These are phyloP conservation scores for Salvelinus sp. DNA, from an alignment of 2,113 vertebrate species.

Conservation along the genomic window DNA sequence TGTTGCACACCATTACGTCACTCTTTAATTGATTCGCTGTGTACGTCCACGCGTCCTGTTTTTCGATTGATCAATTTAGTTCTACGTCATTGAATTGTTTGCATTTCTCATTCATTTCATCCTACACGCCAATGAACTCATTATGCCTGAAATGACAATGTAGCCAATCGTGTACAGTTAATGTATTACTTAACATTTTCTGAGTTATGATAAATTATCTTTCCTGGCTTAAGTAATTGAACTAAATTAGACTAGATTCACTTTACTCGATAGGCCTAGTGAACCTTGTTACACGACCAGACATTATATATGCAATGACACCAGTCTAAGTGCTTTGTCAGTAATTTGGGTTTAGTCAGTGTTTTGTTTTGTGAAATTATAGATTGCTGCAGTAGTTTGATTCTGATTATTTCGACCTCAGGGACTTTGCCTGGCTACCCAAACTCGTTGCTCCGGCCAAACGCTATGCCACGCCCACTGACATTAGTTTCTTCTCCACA, in stretches of 20 bases:
- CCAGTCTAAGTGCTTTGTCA: constrained; percentile 21
- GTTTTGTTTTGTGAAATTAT: constrained; percentile 2
- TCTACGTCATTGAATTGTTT: neutral
- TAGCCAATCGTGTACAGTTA: neutral
- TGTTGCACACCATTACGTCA: constrained; percentile 60
- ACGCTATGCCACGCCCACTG: too few species aligned
- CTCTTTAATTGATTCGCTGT: constrained; percentile 17
- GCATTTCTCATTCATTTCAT: neutral
- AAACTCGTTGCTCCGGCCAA: too few species aligned
- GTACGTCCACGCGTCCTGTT: constrained; percentile 7
- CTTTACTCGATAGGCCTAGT: neutral
- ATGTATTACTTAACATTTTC: neutral
- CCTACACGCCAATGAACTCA: neutral
- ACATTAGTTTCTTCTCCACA: too few species aligned
- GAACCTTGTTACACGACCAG: neutral
- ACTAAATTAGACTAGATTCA: too few species aligned
- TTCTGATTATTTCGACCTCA: too few species aligned
- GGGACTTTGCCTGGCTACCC: neutral
- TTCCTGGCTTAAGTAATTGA: too few species aligned
- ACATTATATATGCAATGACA: neutral
- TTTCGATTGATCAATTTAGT: constrained; percentile 1
- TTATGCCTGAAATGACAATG: neutral
- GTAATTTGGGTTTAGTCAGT: constrained; percentile 25
- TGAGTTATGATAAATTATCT: too few species aligned
- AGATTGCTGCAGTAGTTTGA: constrained; percentile 29